Evolutionary conservation across 2,113 vertebrate genomes (phyloP), one percentile per base, ranked within the genome.

Genomic region (Psettodes erumei): DNA sequence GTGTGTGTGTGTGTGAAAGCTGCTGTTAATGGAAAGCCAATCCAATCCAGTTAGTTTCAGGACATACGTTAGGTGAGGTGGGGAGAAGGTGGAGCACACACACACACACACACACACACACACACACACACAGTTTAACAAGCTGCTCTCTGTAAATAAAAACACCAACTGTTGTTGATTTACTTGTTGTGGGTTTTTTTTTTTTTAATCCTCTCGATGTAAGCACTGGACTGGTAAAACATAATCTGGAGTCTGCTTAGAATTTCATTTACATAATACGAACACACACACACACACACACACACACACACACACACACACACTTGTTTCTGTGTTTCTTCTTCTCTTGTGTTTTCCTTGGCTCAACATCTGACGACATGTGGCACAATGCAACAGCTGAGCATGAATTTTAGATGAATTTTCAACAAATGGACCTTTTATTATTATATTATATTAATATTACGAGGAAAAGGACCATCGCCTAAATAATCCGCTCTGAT

Each of bases 151-250:
- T 28, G 53, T 45, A 53, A 56, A 71, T 66, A 60, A 66, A 60
- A 72, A 71, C 75, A 63, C 32, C 66, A 64, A 60, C 68, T 72
- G 76, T 51, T 68, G 35, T 43, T 51, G 15, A 59, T 71, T 56
- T 48, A 40, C 59, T 43, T 59, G 5, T 50, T n/a, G n/a, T n/a
- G n/a, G n/a, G n/a, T 21, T 60, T 55, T 23, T 77, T n/a, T n/a
- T 54, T 58, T 27, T 78, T 64, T 54, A 67, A 79, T 73, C 69
- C 45, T 66, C 54, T 68, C 43, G 53, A 66, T 66, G 42, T 30
- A 65, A 66, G 32, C 25, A 43, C 53, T 50, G n/a, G 15, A 43
- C 68, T 58, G 53, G 53, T 58, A 50, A 33, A 50, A 28, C 51
- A 43, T 23, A 43, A 51, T 66, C 60, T 50, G 43, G 51, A 58